Conservation (phyloP, 1,140 invertebrate species). For the Nixonia krombeini region DNA sequence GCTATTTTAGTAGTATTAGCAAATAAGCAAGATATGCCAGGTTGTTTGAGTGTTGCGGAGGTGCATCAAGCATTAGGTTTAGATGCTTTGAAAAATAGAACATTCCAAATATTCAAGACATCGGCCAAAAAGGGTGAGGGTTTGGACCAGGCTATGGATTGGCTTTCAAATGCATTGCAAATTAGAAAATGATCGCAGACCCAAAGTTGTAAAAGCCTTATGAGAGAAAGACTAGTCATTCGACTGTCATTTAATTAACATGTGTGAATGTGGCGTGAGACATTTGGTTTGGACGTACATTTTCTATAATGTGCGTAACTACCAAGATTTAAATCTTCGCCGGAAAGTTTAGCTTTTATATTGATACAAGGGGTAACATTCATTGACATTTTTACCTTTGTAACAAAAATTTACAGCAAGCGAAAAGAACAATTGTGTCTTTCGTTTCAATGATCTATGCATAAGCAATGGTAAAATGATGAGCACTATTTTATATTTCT, state of each 20-base stretch:
- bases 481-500: background rate
- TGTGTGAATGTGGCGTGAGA: slow-evolving; percentile 36
- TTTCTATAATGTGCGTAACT: too few species aligned
- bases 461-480: background rate
- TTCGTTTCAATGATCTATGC: background rate
- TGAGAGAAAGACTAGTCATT: slow-evolving; percentile 60
- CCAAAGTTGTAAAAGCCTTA: slow-evolving; percentile 55
- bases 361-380: background rate
- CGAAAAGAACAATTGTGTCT: background rate
- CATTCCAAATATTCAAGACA: slow-evolving; percentile 99
- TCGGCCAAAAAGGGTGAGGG: slow-evolving; percentile 99
- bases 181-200: slow-evolving; percentile 81
- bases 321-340: too few species aligned
- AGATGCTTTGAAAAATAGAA: slow-evolving; percentile 94
- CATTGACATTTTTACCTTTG: background rate
- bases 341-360: background rate
- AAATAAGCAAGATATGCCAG: slow-evolving; percentile 99
- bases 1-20: slow-evolving; percentile 96
- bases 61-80: slow-evolving; percentile 97
- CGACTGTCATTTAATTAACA: slow-evolving; percentile 55
- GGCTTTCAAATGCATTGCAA: slow-evolving; percentile 92
- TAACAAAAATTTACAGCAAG: background rate
- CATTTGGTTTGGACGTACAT: slow-evolving; percentile 1
- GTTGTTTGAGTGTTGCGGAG: slow-evolving; percentile 95
- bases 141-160: slow-evolving; percentile 99